A percentile compares a stretch with the other conserved stretches of the same genome.
Evolutionary conservation across 2,888 invertebrate genomes (phyloP).

Genomic region (Aporophyla nigra): DNA sequence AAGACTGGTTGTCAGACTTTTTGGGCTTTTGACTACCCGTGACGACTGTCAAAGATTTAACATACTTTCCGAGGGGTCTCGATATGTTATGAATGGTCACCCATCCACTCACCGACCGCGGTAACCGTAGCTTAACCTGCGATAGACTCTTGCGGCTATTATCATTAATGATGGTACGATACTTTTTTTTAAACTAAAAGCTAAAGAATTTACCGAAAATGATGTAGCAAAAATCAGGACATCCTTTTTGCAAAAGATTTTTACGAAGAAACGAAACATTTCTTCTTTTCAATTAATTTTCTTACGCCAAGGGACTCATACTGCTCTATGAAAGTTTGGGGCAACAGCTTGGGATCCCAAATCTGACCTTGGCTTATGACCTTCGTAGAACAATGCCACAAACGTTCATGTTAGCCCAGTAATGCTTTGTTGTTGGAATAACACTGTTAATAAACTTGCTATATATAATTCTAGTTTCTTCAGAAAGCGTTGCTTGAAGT

Average conservation of each 20-base stretch:
- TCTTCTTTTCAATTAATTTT: conserved; percentile 31
- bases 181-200: background rate
- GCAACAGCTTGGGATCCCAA: conserved; percentile 46
- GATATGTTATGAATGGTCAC: too few relatives aligned
- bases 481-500: too few relatives aligned
- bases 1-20: too few relatives aligned
- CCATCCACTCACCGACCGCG: background rate
- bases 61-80: too few relatives aligned
- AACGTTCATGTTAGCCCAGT: background rate
- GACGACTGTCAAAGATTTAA: too few relatives aligned
- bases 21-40: too few relatives aligned
- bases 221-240: background rate
- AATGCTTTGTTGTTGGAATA: conserved; percentile 7
- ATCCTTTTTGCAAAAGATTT: background rate
- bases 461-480: background rate
- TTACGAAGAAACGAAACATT: background rate
- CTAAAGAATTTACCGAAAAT: background rate
- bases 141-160: background rate
- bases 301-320: conserved; percentile 8
- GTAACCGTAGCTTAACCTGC: background rate
- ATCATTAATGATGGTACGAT: background rate
- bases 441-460: background rate
- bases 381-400: conserved; percentile 14
- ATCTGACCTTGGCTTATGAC: conserved; percentile 18
- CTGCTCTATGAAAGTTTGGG: conserved; percentile 24